Evolutionary conservation across 2,888 invertebrate genomes (phyloP).

Genomic region (Apeira syringaria): DNA sequence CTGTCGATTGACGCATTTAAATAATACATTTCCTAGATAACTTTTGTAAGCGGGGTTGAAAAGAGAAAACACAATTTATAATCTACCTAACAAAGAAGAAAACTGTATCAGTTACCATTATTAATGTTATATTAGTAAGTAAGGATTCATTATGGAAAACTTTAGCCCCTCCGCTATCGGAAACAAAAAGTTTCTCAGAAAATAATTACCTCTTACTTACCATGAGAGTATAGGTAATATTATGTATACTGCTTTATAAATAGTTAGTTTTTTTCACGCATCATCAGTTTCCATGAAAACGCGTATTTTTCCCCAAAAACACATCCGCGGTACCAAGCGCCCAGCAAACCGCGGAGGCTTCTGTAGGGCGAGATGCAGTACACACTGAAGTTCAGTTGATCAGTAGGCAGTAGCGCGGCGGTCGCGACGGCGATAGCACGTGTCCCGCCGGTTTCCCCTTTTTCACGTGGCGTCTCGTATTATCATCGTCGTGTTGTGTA

Average conservation of each 20-base stretch:
- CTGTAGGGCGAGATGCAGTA: constrained; percentile 54
- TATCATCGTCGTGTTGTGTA: constrained; percentile 31
- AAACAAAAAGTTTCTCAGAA: too few relatives aligned
- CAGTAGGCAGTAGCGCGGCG: constrained; percentile 74
- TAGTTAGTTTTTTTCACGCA: background rate
- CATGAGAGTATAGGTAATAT: too few relatives aligned
- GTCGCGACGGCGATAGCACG: constrained; percentile 58
- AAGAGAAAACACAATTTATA: too few relatives aligned
- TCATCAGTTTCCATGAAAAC: constrained; percentile 34
- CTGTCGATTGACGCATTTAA: too few relatives aligned
- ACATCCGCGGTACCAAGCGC: constrained; percentile 54
- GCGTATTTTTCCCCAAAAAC: constrained; percentile 40
- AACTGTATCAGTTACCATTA: too few relatives aligned
- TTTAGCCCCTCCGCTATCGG: too few relatives aligned
- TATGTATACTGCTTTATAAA: background rate
- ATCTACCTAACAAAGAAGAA: too few relatives aligned
- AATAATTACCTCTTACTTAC: too few relatives aligned
- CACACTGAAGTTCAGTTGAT: constrained; percentile 51
- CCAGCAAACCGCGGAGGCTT: constrained; percentile 47
- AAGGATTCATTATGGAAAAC: too few relatives aligned
- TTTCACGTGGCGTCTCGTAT: constrained; percentile 17
- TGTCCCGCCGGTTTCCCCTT: constrained; percentile 26
- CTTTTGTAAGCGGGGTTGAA: too few relatives aligned
- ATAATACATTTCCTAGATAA: too few relatives aligned
- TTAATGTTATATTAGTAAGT: too few relatives aligned